Evolutionary conservation across 1,140 invertebrate genomes (phyloP).

Genomic region (Polyergus mexicanus): DNA sequence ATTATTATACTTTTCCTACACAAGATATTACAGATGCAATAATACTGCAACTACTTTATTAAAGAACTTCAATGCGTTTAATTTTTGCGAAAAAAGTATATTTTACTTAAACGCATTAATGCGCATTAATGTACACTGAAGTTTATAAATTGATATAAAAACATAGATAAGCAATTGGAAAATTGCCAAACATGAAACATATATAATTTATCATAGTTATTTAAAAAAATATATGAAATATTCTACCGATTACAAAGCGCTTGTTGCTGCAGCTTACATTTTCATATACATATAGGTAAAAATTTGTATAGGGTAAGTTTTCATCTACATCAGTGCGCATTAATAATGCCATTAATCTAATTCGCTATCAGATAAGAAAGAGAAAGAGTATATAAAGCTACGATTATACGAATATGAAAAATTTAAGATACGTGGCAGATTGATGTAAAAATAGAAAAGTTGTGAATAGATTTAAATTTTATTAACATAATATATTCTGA

Average conservation of each 20-base stretch:
- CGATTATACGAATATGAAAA: neutral
- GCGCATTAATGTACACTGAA: neutral
- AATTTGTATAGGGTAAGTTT: neutral
- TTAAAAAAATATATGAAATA: neutral
- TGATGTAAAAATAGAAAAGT: neutral
- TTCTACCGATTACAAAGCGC: neutral
- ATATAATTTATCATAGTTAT: neutral
- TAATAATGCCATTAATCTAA: neutral
- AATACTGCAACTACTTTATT: slow-evolving; percentile 15
- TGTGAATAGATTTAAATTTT: slow-evolving; percentile 30
- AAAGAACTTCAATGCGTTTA: neutral
- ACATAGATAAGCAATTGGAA: neutral
- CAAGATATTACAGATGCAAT: slow-evolving; percentile 37
- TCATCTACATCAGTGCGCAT: neutral
- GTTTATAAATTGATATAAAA: neutral
- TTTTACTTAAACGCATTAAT: neutral
- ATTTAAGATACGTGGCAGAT: neutral
- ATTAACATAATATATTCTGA: neutral
- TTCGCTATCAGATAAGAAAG: neutral
- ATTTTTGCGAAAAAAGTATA: neutral
- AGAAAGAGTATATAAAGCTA: neutral
- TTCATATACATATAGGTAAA: neutral
- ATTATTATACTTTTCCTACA: neutral
- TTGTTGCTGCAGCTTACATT: neutral
- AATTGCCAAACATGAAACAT: neutral